Evolutionary conservation across 2,888 invertebrate genomes (phyloP), one percentile per base, ranked within the genome.

Genomic region (Nasonovia ribisnigri): DNA sequence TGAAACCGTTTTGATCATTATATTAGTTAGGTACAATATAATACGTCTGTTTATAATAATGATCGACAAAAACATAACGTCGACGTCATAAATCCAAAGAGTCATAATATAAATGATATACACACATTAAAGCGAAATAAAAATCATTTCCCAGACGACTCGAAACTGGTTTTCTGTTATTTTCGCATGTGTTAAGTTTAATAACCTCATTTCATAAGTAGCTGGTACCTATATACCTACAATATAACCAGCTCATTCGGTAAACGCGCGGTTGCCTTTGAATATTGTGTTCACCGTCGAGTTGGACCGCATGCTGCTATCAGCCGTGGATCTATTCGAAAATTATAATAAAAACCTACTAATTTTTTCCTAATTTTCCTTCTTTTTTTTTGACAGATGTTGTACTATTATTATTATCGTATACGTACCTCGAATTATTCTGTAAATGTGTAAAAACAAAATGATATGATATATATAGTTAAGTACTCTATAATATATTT

Each of bases 161-260:
- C 1, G 29, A 84, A 93, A 93, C 92, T 89, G 92, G 92, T 93
- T 93, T 89, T 89, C 24, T 89, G 92, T 89, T 89, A 88, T 92
- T 88, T 93, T 93, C 77, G 92, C 92, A 88, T 86, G 60, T 88
- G 46, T 88, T 88, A 89, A 89, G 89, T 89, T 93, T 93, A 93
- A 84, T 89, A 93, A 93, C 92, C 92, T 93, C 84, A 89, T 89
- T 84, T 93, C 84, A 57, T 77, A 42, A 92, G 46, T 86, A 92
- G 57, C 57, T 57, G 51, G 2, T n/a, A 77, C 48, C 29, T 77
- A 77, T 77, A 36, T 77, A 77, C 43, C 86, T 4, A 36, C 26
- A 84, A 43, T 43, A 43, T 43, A 42, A 92, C 57, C 91, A 48
- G 48, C 46, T 54, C 88, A 51, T 88, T 92, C 48, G 88, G 91